phyloP scores from a whole-genome alignment of 2,888 invertebrate species.

The Psylliodes chrysocephalus region DNA sequence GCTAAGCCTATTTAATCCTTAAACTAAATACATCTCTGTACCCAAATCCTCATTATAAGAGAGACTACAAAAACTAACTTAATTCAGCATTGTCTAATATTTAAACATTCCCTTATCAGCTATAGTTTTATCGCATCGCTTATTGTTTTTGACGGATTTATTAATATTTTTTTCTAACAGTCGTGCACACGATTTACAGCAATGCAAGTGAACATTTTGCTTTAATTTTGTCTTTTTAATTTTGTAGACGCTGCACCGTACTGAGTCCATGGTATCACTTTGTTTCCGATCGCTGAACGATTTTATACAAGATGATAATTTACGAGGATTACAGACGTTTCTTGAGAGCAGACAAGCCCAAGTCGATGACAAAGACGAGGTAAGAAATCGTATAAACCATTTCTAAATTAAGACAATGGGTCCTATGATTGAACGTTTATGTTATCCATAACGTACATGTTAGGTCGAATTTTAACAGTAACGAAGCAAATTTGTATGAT shows the following conservation, averaged over 20 bases:
- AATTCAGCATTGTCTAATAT: constrained; percentile 2
- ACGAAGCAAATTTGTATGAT: no score
- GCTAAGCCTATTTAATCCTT: no score
- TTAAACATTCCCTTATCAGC: constrained; percentile 15
- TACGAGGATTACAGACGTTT: constrained; percentile 81
- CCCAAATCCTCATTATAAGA: no score
- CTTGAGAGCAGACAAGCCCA: constrained; percentile 83
- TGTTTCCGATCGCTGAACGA: constrained; percentile 84
- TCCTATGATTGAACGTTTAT: no score
- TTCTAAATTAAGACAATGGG: no score
- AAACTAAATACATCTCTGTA: no score
- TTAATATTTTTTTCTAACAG: constrained; percentile 16
- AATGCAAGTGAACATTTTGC: neutral
- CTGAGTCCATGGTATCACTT: constrained; percentile 92
- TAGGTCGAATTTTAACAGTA: no score
- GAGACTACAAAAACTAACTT: neutral
- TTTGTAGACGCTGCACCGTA: constrained; percentile 83
- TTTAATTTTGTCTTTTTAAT: constrained; percentile 32
- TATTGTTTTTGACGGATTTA: constrained; percentile 9
- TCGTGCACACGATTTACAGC: neutral
- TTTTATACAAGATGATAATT: constrained; percentile 84
- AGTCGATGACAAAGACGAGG: constrained; percentile 90
- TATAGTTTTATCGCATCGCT: neutral
- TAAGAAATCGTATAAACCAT: no score
- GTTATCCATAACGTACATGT: no score